Evolutionary conservation across 2,888 invertebrate genomes (phyloP).

Genomic region (Rhogogaster chlorosoma): DNA sequence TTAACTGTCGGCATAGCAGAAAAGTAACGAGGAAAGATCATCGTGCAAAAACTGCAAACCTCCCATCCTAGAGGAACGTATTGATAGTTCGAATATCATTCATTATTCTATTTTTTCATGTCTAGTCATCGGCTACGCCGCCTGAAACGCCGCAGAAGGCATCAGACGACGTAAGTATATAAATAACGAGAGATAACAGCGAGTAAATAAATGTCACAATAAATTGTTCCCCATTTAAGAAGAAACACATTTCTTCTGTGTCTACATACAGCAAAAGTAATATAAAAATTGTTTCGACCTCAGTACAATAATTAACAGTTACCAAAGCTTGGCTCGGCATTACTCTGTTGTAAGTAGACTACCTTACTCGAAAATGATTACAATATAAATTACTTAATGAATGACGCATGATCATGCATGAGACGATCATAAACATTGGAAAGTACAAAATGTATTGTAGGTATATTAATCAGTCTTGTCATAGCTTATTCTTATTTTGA

Average conservation of each 20-base stretch:
- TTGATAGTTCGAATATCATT: conserved; percentile 61
- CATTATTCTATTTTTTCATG: conserved; percentile 72
- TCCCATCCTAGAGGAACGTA: background rate
- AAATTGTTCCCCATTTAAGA: background rate
- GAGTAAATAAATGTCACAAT: conserved; percentile 9
- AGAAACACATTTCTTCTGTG: background rate
- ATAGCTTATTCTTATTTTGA: background rate
- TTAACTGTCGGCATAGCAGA: background rate
- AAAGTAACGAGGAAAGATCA: conserved; percentile 2
- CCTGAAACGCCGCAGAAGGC: conserved; percentile 73
- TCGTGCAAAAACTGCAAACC: background rate
- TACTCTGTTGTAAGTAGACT: conserved; percentile 41
- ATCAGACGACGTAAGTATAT: conserved; percentile 72
- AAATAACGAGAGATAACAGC: conserved; percentile 24
- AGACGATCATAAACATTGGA: background rate
- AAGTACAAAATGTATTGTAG: background rate
- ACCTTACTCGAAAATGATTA: conserved; percentile 6
- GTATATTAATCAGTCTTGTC: conserved; percentile 1
- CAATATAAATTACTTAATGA: conserved; percentile 10
- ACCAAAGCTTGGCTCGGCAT: conserved; percentile 44
- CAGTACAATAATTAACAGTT: conserved; percentile 31
- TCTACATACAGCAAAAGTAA: background rate
- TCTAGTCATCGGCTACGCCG: conserved; percentile 72
- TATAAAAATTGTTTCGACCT: background rate
- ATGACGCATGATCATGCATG: conserved; percentile 44